These are phyloP conservation scores for Watsonalla cultraria DNA, from an alignment of 2,888 invertebrate species.

Conservation along the genomic window DNA sequence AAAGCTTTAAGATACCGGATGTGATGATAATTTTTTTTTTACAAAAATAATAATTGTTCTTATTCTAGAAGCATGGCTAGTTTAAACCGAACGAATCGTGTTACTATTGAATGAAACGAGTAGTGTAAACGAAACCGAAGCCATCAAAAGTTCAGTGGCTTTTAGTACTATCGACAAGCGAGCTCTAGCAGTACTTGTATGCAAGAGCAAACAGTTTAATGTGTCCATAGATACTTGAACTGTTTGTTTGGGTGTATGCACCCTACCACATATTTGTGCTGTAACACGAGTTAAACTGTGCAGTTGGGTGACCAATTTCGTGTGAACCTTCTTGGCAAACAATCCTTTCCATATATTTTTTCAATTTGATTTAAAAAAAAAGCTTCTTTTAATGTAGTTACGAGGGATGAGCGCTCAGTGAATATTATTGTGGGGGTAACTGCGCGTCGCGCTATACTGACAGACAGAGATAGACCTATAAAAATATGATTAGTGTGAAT, in stretches of 20 bases:
- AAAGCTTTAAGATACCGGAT: too few relatives aligned
- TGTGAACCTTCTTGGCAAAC: background rate
- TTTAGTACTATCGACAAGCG: constrained; percentile 27
- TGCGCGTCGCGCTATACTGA: too few relatives aligned
- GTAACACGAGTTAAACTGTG: background rate
- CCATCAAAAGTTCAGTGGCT: constrained; percentile 45
- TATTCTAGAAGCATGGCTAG: constrained; percentile 4
- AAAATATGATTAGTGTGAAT: too few relatives aligned
- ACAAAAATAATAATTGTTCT: too few relatives aligned
- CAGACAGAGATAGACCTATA: too few relatives aligned
- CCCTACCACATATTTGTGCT: background rate
- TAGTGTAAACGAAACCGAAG: constrained; percentile 36
- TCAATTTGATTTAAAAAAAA: too few relatives aligned
- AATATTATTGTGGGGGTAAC: too few relatives aligned
- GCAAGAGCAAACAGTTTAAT: constrained; percentile 13
- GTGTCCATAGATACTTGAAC: background rate
- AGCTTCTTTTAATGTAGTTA: too few relatives aligned
- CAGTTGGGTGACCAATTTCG: background rate
- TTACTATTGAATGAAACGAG: constrained; percentile 11
- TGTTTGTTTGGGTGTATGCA: background rate
- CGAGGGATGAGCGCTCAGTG: too few relatives aligned
- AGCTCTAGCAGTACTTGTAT: constrained; percentile 24
- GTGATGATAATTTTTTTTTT: too few relatives aligned
- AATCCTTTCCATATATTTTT: too few relatives aligned
- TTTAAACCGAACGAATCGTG: constrained; percentile 7